Base-by-base conservation (phyloP, 1,140 invertebrate genomes). In the Caenorhabditis inopinata region DNA sequence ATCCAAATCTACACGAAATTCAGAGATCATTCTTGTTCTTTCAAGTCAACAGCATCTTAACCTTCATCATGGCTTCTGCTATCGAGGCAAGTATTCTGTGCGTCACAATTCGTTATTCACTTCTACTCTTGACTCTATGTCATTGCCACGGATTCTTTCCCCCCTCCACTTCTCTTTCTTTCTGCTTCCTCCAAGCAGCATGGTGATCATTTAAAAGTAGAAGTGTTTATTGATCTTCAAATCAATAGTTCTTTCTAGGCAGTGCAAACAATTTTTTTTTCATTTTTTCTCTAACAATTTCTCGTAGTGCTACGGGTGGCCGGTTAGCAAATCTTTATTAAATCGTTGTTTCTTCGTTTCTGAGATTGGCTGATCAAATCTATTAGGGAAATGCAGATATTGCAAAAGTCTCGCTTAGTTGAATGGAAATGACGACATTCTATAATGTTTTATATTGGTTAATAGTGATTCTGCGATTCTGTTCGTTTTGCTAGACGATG, bases 171-270 rank as follows among this genome's bases (percentile, higher is more conserved):
- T 45, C 73, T 73, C 25, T 9, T 14, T 38, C 73, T 74, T 46
- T 18, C 74, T 75, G 14, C 29, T 29, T 47, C 7, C 14, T 32
- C 74, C 42, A 75, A 48, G 48, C 74, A 51, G 42, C 46, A 7
- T 38, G 51, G 51, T 29, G 58, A 68, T 68, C 21, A 68, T 68
- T 68, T 68, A 7, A 1, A 48, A 49, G 48, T 47, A 47, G 16
- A 12, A 32, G 74, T 32, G 25, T 47, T 51, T 75, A 51, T 75
- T 48, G 74, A 51, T 27, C 74, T 75, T 75, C 38, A 45, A 68
- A 68, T 68, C 58, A 68, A 68, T 68, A 68, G 38, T 29, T 21
- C 32, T 38, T 5, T 68, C 25, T 68, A 29, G 38, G 38, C 58
- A 29, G n/a, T 16, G 25, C 58, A 68, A 68, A 68, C 58, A 68